phyloP scores from a whole-genome alignment of 1,140 invertebrate genomes.

The Drosophila malerkotliana region DNA sequence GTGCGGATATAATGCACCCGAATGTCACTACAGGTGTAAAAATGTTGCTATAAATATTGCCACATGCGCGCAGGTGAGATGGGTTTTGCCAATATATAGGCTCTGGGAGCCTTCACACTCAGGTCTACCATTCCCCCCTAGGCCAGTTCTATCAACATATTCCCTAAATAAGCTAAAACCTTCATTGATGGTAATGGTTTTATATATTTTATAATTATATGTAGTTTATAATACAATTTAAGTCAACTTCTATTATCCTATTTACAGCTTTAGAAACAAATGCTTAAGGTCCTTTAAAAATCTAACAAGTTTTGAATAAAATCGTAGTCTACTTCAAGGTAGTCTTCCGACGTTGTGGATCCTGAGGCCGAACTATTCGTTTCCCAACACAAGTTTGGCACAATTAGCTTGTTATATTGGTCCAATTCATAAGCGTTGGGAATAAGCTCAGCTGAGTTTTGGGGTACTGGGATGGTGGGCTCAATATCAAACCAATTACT shows the following conservation, averaged over 20 bases:
- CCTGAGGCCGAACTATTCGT: constrained; percentile 28
- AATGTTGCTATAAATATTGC: constrained; percentile 15
- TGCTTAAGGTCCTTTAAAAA: background rate
- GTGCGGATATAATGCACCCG: constrained; percentile 30
- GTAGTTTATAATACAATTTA: background rate
- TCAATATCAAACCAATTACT: constrained; percentile 13
- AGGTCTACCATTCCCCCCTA: background rate
- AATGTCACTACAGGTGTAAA: constrained; percentile 38
- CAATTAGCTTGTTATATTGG: background rate
- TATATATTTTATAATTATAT: background rate
- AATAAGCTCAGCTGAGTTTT: background rate
- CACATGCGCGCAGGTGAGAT: background rate
- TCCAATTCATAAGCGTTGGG: background rate
- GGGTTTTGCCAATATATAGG: background rate
- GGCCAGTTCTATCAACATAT: background rate
- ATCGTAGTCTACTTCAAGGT: constrained; percentile 51
- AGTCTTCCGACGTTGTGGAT: constrained; percentile 35
- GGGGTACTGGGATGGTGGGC: background rate
- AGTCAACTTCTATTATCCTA: background rate
- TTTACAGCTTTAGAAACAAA: background rate
- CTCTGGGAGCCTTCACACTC: background rate
- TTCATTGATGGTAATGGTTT: background rate
- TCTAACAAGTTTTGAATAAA: constrained; percentile 64
- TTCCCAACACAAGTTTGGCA: constrained; percentile 42
- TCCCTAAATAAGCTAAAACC: too few species aligned